Evolutionary conservation across 1,140 invertebrate species (phyloP), one percentile per base, ranked within the genome.

Genomic region (Leguminivora glycinivorella): DNA sequence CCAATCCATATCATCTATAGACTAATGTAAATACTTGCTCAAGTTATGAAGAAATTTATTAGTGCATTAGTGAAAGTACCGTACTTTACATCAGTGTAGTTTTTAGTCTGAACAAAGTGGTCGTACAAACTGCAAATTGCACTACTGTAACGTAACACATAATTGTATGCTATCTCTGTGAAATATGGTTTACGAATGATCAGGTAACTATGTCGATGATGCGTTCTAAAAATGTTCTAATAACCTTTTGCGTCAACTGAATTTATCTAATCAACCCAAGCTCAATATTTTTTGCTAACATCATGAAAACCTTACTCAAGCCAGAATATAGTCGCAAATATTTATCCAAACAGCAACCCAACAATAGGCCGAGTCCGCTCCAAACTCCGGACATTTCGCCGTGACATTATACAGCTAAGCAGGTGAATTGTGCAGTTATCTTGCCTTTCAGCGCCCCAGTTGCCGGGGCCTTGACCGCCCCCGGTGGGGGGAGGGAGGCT

Each of bases 391-490:
- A 52, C 22, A 52, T 10, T 52, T 52, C 26, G 29, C 58, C 58
- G 2, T 63, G 58, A 63, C 29, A 63, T 63, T 29, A 63, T 63
- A 63, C 14, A 29, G 58, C 58, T 63, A 31, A 63, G 29, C 58
- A 63, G 58, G 58, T 63, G 25, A 63, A 63, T 63, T 63, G 25
- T 63, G 58, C 58, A 63, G 29, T 63, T 63, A 63, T 63, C 58
- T 63, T 17, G 58, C 58, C 58, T 63, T 63, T 63, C 58, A 29
- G 58, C 29, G 58, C 58, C 58, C 58, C 29, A 63, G 58, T 63
- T 63, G 58, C 26, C 9, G 25, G n/a, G 26, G 58, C 58, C 58
- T 63, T 63, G 58, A 63, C 58, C 47, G 47, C 47, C 47, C 58
- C 26, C 25, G 25, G 5, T 12, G 26, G n/a, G 25, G n/a, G 58